Evolutionary conservation across 2,888 invertebrate species (phyloP), one percentile per base, ranked within the genome.

Genomic region (Cerastis leucographa): DNA sequence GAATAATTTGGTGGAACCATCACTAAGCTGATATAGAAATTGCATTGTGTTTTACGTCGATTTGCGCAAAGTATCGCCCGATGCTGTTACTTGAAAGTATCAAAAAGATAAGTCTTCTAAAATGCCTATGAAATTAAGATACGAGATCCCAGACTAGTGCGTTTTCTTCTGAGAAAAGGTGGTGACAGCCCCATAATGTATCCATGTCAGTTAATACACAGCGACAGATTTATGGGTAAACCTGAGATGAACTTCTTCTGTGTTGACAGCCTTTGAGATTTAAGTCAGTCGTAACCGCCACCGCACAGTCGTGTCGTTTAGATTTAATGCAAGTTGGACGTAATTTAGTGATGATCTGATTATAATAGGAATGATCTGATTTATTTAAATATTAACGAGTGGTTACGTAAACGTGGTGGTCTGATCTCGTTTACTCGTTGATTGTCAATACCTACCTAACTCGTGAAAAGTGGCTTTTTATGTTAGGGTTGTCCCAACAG

Each of bases 331-430:
- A 56, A 12, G 1, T 8, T 19, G 17, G 65, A 35, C 44, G 12
- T 12, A 35, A n/a, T 51, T 35, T 29, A 56, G 2, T 73, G 17
- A 19, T 42, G n/a, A 42, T 35, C 72, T 35, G 17, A 9, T 22
- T 61, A 9, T 29, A 75, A 29, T 59, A 29, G n/a, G 29, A 76
- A 61, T 75, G 40, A 75, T 74, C 74, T 22, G 40, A n/a, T 75
- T 61, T 75, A 61, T 75, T 74, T 75, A 75, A 42, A n/a, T 61
- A 25, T 42, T 25, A 62, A 62, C 49, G 19, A 25, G 17, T 35
- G 19, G 12, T 77, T 35, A 77, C 75, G 65, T 64, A 35, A 77
- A 77, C 6, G 44, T 29, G 25, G 17, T 25, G 65, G 42, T 51
- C 44, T 65, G 12, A 64, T 77, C 51, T 77, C 35, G 51, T n/a